These are phyloP conservation scores for Protobothrops mucrosquamatus DNA, from an alignment of 2,113 vertebrate species.

Conservation along the genomic window DNA sequence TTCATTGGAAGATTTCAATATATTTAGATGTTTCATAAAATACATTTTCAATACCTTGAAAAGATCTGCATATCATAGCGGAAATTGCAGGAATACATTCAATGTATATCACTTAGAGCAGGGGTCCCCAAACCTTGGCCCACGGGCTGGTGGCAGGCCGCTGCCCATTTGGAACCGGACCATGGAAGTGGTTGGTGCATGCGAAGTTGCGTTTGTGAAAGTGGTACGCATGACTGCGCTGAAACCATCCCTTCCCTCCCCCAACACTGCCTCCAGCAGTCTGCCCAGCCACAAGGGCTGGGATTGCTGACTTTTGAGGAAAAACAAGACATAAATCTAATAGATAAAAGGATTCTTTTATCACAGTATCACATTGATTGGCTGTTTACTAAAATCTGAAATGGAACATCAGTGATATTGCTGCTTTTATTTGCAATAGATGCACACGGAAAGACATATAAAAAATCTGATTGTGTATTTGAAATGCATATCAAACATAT, in stretches of 20 bases:
- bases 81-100: not conserved
- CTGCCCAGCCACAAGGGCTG: not conserved
- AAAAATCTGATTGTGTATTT: not conserved
- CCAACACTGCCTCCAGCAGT: too few species aligned
- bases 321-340: not conserved
- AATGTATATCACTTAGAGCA: not conserved
- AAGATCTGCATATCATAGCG: not conserved
- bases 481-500: not conserved
- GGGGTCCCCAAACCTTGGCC: not conserved
- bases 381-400: not conserved
- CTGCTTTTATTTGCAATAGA: not conserved
- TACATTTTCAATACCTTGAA: not conserved
- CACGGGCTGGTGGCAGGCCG: too few species aligned
- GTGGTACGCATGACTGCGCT: not conserved
- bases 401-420: too few species aligned
- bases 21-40: not conserved
- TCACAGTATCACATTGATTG: not conserved
- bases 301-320: not conserved
- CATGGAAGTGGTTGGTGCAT: not conserved
- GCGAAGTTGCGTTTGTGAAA: not conserved
- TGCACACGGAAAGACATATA: not conserved
- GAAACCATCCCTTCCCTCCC: not conserved
- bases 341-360: not conserved
- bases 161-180: not conserved
- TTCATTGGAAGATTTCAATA: not conserved